Conservation (phyloP, 2,888 invertebrate genomes). For the Athetis lepigone region DNA sequence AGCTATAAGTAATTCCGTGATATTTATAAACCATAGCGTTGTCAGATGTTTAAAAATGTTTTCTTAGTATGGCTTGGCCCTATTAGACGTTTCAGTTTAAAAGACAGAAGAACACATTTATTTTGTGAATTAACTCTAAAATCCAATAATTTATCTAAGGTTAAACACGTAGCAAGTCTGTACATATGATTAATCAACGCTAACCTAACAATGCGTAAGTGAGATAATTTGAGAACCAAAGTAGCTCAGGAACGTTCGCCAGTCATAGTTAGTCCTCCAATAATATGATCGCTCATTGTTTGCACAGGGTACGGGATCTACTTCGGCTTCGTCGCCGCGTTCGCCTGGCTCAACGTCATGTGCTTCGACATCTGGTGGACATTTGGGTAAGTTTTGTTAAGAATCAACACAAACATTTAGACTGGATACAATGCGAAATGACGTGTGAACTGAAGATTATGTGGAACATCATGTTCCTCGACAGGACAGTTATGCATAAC, state of each 20-base stretch:
- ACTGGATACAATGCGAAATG: constrained; percentile 56
- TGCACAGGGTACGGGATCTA: constrained; percentile 92
- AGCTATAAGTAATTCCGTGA: neutral
- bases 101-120: too few relatives aligned
- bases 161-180: neutral
- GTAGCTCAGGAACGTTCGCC: constrained; percentile 51
- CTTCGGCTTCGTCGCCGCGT: constrained; percentile 93
- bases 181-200: constrained; percentile 28
- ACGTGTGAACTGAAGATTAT: constrained; percentile 60
- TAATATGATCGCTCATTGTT: constrained; percentile 72
- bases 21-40: neutral
- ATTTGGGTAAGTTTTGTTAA: constrained; percentile 92
- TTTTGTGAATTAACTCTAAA: neutral
- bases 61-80: neutral
- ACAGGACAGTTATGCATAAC: constrained; percentile 31
- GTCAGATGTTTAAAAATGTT: neutral
- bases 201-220: constrained; percentile 23
- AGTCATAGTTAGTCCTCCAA: constrained; percentile 63
- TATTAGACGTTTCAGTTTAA: neutral
- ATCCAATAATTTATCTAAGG: neutral
- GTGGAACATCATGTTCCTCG: constrained; percentile 38
- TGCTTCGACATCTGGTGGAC: constrained; percentile 96
- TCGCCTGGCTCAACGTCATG: constrained; percentile 95
- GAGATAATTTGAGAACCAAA: constrained; percentile 63
- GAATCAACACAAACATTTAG: constrained; percentile 68